phyloP scores from a whole-genome alignment of 1,140 invertebrate species.

The Xylocopa sonorina region DNA sequence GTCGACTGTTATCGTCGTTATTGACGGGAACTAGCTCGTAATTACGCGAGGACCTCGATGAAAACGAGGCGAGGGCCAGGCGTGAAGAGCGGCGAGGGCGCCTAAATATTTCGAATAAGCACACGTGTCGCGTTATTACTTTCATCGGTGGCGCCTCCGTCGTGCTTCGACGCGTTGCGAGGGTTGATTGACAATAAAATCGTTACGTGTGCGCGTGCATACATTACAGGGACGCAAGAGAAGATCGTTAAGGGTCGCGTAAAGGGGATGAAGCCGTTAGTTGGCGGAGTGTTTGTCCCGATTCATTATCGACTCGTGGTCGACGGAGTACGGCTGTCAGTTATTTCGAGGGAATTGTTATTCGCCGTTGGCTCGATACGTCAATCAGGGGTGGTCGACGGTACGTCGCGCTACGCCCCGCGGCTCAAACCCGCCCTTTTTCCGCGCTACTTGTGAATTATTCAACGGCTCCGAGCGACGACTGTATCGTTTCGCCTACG shows the following conservation, averaged over 20 bases:
- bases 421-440: slow-evolving; percentile 4
- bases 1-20: slow-evolving; percentile 47
- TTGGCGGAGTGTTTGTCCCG: slow-evolving; percentile 28
- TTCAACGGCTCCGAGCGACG: neutral
- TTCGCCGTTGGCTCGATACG: slow-evolving; percentile 58
- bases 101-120: slow-evolving; percentile 39
- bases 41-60: slow-evolving; percentile 32
- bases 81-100: slow-evolving; percentile 5
- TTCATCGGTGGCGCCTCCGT: neutral
- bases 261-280: slow-evolving; percentile 9
- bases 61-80: neutral
- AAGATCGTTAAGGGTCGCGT: slow-evolving; percentile 5
- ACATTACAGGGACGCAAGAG: no score
- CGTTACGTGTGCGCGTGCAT: no score
- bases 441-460: slow-evolving; percentile 16
- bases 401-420: slow-evolving; percentile 22
- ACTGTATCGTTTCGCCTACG: neutral
- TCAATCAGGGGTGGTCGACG: slow-evolving; percentile 71
- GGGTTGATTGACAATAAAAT: neutral
- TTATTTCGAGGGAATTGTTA: slow-evolving; percentile 69
- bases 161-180: no score
- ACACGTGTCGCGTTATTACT: no score
- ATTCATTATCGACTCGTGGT: slow-evolving; percentile 34
- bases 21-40: slow-evolving; percentile 33
- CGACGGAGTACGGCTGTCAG: slow-evolving; percentile 41